A percentile compares a stretch with the other conserved stretches of the same genome.
Conservation (phyloP, 92 coral and sea anemone species). For the Parazoanthus darwini region DNA sequence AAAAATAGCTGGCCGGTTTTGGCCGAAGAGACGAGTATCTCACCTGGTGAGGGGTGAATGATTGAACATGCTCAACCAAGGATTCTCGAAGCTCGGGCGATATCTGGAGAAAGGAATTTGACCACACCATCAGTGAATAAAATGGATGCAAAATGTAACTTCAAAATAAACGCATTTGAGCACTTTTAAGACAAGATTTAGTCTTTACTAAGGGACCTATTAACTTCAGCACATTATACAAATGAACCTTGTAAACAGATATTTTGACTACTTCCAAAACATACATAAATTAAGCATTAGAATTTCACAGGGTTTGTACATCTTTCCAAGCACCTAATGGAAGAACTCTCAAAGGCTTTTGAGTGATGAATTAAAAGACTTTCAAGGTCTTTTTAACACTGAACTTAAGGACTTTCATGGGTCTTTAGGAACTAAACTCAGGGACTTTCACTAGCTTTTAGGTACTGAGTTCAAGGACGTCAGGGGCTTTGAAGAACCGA, state of each 20-base stretch:
- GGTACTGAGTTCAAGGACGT: no score
- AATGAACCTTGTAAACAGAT: background rate
- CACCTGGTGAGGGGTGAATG: constrained; percentile 99
- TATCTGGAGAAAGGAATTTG: constrained; percentile 53
- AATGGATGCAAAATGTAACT: background rate
- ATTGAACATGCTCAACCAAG: constrained; percentile 92
- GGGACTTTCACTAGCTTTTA: no score
- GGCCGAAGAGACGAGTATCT: background rate
- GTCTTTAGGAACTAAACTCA: no score
- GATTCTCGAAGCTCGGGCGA: constrained; percentile 96
- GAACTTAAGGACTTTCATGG: no score
- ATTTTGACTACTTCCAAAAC: background rate
- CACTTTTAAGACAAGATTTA: background rate
- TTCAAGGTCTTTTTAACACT: no score
- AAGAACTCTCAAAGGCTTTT: no score
- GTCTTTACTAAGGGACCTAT: background rate
- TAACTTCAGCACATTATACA: background rate
- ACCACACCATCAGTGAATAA: background rate
- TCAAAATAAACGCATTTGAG: background rate
- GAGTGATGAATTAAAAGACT: no score
- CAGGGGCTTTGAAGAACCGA: no score
- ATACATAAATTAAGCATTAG: no score
- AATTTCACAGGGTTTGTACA: background rate
- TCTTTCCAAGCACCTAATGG: no score
- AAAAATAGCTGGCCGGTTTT: background rate